Percentiles rank a stretch among this genome's conserved stretches.
Conservation (phyloP, 2,888 invertebrate species). For the Frankliniella fusca region DNA sequence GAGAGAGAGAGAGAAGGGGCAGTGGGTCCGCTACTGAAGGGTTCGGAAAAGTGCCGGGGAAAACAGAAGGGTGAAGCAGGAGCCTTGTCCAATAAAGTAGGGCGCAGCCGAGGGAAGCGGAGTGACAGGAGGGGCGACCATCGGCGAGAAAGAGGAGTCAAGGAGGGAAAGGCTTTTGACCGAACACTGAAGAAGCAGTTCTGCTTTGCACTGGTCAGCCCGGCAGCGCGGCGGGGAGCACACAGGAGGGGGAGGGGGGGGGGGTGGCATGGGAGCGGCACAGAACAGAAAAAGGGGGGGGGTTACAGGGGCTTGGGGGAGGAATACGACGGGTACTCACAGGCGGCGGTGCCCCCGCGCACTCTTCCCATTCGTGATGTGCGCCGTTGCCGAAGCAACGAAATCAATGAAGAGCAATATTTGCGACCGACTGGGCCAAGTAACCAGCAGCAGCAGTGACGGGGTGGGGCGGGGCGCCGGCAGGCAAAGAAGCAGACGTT, state of each 20-base stretch:
- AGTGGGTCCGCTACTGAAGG: neutral
- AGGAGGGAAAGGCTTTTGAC: neutral
- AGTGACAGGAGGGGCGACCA: neutral
- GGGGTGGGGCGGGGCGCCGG: no score
- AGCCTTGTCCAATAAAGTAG: slow-evolving; percentile 12
- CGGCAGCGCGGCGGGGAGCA: neutral
- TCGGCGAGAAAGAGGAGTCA: neutral
- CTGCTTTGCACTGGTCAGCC: neutral
- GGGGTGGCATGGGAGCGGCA: no score
- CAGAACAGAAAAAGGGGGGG: neutral
- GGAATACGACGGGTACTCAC: no score
- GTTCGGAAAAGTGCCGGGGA: neutral
- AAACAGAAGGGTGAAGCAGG: neutral
- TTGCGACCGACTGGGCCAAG: no score
- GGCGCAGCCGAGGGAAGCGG: neutral
- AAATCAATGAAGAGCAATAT: no score
- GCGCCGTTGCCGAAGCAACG: no score
- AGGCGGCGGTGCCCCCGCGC: no score
- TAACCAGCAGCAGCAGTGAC: no score
- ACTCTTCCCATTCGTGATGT: no score
- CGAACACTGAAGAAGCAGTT: neutral
- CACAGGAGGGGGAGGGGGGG: neutral
- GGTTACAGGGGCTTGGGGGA: neutral
- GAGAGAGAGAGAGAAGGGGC: neutral
- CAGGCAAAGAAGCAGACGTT: no score